A percentile compares a stretch with the other conserved stretches of the same genome.
Evolutionary conservation across 2,888 invertebrate genomes (phyloP).

Genomic region (Actias luna): DNA sequence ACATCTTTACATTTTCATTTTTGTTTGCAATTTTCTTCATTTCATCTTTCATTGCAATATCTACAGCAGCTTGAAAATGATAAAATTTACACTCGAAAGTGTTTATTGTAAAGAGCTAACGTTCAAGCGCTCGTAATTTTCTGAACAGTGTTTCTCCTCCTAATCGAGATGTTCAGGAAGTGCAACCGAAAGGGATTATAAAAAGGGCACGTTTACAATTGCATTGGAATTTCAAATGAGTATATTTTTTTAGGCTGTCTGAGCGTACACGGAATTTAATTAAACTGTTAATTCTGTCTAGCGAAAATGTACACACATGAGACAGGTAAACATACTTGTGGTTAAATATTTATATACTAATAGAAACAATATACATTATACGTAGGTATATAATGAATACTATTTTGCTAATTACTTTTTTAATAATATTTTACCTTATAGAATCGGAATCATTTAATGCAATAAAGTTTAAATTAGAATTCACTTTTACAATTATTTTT

Average conservation of each 20-base stretch:
- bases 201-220: conserved; percentile 64
- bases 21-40: too few species aligned
- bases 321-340: conserved; percentile 15
- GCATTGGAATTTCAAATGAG: conserved; percentile 77
- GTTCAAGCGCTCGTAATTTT: conserved; percentile 16
- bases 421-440: too few species aligned
- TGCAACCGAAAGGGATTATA: conserved; percentile 68
- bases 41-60: too few species aligned
- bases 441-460: too few species aligned
- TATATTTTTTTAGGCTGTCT: conserved; percentile 72
- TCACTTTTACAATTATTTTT: too few species aligned
- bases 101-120: neutral
- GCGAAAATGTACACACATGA: conserved; percentile 53
- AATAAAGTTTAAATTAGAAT: too few species aligned
- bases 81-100: neutral
- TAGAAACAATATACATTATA: neutral
- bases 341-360: too few species aligned
- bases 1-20: too few species aligned
- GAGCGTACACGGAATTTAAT: conserved; percentile 71
- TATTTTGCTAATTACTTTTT: too few species aligned
- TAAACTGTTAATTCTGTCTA: conserved; percentile 49
- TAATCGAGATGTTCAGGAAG: conserved; percentile 43
- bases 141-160: conserved; percentile 43
- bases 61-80: neutral
- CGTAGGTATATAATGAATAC: too few species aligned